Percentiles rank a stretch among this genome's conserved stretches.
These are phyloP conservation scores for Apocrypta bakeri DNA, from an alignment of 1,140 invertebrate genomes.

Conservation along the genomic window DNA sequence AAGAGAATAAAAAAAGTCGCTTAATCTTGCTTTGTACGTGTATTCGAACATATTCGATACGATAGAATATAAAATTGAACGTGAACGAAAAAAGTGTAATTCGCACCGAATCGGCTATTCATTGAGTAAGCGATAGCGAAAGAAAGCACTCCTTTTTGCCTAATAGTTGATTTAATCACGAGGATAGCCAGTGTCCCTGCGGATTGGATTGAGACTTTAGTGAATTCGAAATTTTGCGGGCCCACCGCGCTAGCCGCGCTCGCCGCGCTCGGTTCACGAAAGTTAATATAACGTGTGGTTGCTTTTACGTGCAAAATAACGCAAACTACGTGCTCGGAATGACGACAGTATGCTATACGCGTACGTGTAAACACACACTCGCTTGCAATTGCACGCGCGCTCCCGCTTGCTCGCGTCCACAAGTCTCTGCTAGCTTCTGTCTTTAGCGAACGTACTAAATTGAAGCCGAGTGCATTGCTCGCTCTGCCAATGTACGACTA, in stretches of 20 bases:
- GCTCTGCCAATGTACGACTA: not conserved
- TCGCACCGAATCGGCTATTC: too few relatives aligned
- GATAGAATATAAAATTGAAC: too few relatives aligned
- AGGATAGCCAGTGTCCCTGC: not conserved
- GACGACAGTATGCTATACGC: not conserved
- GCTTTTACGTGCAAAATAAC: constrained; percentile 34
- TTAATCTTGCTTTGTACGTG: too few relatives aligned
- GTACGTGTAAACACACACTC: not conserved
- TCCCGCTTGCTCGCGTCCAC: not conserved
- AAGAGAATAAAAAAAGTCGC: too few relatives aligned
- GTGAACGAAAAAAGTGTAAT: too few relatives aligned
- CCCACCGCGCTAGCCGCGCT: constrained; percentile 2
- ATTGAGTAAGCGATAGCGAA: too few relatives aligned
- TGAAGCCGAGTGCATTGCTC: constrained; percentile 1
- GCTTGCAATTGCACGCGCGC: not conserved
- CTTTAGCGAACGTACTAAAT: constrained; percentile 27
- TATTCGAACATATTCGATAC: too few relatives aligned
- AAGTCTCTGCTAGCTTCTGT: not conserved
- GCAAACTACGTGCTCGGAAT: constrained; percentile 9
- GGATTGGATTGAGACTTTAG: not conserved
- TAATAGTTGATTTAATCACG: constrained; percentile 7
- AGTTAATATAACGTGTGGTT: constrained; percentile 30
- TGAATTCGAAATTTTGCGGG: constrained; percentile 35
- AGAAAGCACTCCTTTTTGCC: not conserved
- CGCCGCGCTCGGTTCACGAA: not conserved